Base-by-base conservation (phyloP, 2,888 invertebrate species). In the Synanthedon vespiformis region DNA sequence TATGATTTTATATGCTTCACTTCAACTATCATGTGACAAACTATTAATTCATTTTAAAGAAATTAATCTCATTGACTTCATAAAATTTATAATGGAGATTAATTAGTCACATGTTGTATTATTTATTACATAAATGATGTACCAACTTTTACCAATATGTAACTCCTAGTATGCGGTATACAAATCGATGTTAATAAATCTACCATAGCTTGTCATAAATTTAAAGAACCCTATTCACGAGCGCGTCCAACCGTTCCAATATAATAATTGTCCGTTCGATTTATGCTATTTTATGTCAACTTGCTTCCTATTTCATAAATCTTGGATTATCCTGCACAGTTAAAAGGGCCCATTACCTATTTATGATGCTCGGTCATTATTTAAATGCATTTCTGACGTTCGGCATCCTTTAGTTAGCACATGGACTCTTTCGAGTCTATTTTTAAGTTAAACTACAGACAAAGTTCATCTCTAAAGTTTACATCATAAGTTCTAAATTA, bases 231-330 rank as follows among this genome's bases (percentile, higher is more conserved):
- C 44, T 12, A 44, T 44, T 44, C 44, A 44, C n/a, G 44, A 44
- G n/a, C 13, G 44, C 44, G 44, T 44, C 44, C 14, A 44, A 14
- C 44, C 44, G 44, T 44, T 44, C 44, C 44, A 44, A 22, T 44
- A 44, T 44, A 44, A 44, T 44, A 44, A 12, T n/a, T 44, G 44
- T 44, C 11, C 44, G 47, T 11, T 44, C 48, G 47, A 53, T 50
- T 53, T 53, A 50, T 48, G 49, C 16, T 44, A 34, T 13, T 53
- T 48, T 63, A 65, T 65, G 64, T 67, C 66, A 65, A 62, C 61
- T 58, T 55, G 55, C 61, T 72, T 70, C 65, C 69, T 62, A 58
- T 64, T 62, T 58, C 64, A 72, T 75, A 72, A 72, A 74, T 73
- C 65, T 61, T 40, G 59, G 61, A 67, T 67, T 65, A 67, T 63